Evolutionary conservation across 2,888 invertebrate genomes (phyloP).

Genomic region (Anthrax anthrax): DNA sequence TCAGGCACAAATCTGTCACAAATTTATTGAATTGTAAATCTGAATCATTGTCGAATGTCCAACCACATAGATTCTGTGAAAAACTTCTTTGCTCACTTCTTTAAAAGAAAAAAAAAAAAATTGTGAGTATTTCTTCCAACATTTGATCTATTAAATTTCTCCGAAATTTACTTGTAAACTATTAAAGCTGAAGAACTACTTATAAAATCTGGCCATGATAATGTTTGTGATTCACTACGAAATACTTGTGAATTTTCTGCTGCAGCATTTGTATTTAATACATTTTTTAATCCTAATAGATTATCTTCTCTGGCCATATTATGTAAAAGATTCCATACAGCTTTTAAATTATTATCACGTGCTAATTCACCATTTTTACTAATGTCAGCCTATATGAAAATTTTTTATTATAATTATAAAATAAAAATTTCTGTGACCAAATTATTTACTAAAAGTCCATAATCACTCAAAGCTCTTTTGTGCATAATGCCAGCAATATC

Average conservation of each 20-base stretch:
- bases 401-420: too few species aligned
- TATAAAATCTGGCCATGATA: slow-evolving; percentile 32
- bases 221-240: slow-evolving; percentile 25
- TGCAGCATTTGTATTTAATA: slow-evolving; percentile 26
- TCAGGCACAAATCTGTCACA: slow-evolving; percentile 54
- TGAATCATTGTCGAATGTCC: slow-evolving; percentile 67
- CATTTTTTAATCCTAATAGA: slow-evolving; percentile 39
- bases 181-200: slow-evolving; percentile 27
- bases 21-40: slow-evolving; percentile 39
- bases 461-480: slow-evolving; percentile 50
- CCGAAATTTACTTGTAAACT: slow-evolving; percentile 21
- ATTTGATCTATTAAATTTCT: too few species aligned
- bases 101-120: slow-evolving; percentile 11
- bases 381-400: slow-evolving; percentile 45
- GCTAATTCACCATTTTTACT: slow-evolving; percentile 67
- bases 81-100: slow-evolving; percentile 63
- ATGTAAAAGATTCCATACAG: slow-evolving; percentile 52
- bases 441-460: slow-evolving; percentile 52
- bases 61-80: slow-evolving; percentile 77
- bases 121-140: too few species aligned
- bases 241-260: slow-evolving; percentile 22
- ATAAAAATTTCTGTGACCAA: too few species aligned
- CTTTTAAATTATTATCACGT: slow-evolving; percentile 57
- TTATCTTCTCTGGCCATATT: slow-evolving; percentile 41
- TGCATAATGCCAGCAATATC: slow-evolving; percentile 58